Base-by-base conservation (phyloP, 2,113 vertebrate genomes). In the Marcusenius ussheri region DNA sequence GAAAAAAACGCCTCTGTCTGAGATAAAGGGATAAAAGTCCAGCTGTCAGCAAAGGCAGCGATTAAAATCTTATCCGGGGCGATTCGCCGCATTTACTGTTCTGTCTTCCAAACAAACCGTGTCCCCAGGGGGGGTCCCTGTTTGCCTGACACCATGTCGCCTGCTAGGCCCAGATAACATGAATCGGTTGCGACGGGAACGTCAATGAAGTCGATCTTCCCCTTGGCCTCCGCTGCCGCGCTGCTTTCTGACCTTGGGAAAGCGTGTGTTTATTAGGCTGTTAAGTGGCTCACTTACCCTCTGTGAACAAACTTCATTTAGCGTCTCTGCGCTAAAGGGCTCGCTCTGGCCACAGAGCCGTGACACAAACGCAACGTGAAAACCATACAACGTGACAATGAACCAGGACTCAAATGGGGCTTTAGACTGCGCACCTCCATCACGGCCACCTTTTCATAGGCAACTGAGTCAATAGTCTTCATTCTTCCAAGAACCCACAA, bases 251-350 rank as follows among this genome's bases (percentile, higher is more conserved):
- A 88, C 87, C 56, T 88, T 58, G 53, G 56, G 19, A 88, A 31
- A 27, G 10, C 39, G 1, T 24, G 17, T 46, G 24, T 88, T 31
- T 27, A 46, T 62, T 62, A 66, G 53, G 87, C 10, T 47, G 50
- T 62, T 62, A 88, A 88, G 51, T 66, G 56, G 10, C 53, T 88
- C 39, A n/a, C 53, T 46, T n/a, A 45, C 17, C 56, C 39, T 88
- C 39, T 21, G 31, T 88, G 53, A 53, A 88, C 87, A 88, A 62
- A 88, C 87, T n/a, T 24, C 87, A 46, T 88, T 62, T 88, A 11
- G 19, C 21, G 9, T 39, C 24, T 39, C 39, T 24, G 39, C 7
- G 6, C 27, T 45, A 88, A 88, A 58, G 24, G 50, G 50, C 53
- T 27, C 5, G 15, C 17, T 45, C 58, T 35, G 10, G 31, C 21